A percentile compares a stretch with the other conserved stretches of the same genome.
phyloP scores from a whole-genome alignment of 1,140 invertebrate genomes.

The Drosophila kurseongensis region DNA sequence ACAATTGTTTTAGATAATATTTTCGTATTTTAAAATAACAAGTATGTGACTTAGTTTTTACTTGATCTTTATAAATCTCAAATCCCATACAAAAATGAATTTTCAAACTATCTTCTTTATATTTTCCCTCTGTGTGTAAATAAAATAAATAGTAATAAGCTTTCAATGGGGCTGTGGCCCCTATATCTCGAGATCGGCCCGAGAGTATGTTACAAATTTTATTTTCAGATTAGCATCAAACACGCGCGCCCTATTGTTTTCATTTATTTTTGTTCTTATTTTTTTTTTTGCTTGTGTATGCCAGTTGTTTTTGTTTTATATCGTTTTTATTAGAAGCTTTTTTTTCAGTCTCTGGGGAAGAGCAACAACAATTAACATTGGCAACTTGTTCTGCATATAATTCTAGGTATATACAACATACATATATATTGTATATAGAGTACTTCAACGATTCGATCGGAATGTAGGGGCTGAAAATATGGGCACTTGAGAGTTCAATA shows the following conservation, averaged over 20 bases:
- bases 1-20: too few relatives aligned
- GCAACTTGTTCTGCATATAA: slow-evolving; percentile 56
- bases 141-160: slow-evolving; percentile 24
- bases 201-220: slow-evolving; percentile 39
- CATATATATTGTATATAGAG: slow-evolving; percentile 1
- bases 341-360: slow-evolving; percentile 19
- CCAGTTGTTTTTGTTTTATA: slow-evolving; percentile 22
- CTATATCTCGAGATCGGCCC: slow-evolving; percentile 21
- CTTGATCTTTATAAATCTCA: too few relatives aligned
- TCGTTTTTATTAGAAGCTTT: slow-evolving; percentile 35
- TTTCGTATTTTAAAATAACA: too few relatives aligned
- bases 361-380: slow-evolving; percentile 14
- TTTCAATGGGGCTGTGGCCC: slow-evolving; percentile 20
- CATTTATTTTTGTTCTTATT: background rate
- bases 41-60: too few relatives aligned
- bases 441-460: slow-evolving; percentile 10
- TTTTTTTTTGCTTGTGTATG: slow-evolving; percentile 15
- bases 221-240: slow-evolving; percentile 23
- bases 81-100: too few relatives aligned
- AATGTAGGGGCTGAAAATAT: slow-evolving; percentile 24
- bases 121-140: slow-evolving; percentile 2
- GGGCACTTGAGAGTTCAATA: slow-evolving; percentile 12
- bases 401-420: background rate
- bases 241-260: slow-evolving; percentile 22
- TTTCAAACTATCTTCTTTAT: background rate